Evolutionary conservation across 2,113 vertebrate genomes (phyloP).

Genomic region (Morone saxatilis): DNA sequence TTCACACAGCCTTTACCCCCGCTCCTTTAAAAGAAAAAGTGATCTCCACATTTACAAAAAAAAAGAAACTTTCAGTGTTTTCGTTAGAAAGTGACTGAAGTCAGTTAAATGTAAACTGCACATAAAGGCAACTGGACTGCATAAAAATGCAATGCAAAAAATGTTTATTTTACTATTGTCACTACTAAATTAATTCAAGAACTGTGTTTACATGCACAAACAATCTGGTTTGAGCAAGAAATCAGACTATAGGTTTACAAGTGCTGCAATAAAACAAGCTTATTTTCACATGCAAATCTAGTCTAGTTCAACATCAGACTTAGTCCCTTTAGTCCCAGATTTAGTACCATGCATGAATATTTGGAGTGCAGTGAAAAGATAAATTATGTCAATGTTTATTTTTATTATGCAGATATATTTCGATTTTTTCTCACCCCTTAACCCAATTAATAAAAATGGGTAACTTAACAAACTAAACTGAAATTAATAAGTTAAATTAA

Average conservation of each 20-base stretch:
- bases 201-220: neutral
- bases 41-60: slow-evolving; percentile 7
- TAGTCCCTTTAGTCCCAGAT: neutral
- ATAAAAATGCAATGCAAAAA: neutral
- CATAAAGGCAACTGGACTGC: neutral
- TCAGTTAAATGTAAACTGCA: slow-evolving; percentile 21
- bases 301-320: slow-evolving; percentile 1
- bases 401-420: neutral
- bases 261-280: neutral
- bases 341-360: neutral
- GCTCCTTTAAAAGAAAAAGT: slow-evolving; percentile 17
- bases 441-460: neutral
- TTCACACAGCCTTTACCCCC: slow-evolving; percentile 44
- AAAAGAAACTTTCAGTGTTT: slow-evolving; percentile 30
- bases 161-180: too few species aligned
- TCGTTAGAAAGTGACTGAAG: neutral
- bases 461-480: neutral
- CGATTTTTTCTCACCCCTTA: neutral
- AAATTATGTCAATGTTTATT: neutral
- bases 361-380: neutral
- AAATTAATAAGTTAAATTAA: neutral
- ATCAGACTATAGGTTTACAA: neutral
- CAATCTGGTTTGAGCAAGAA: neutral
- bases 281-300: neutral
- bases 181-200: neutral